A percentile compares a stretch with the other conserved stretches of the same genome.
Conservation (phyloP, 2,797 vertebrate genomes). For the Sebastes miniatus region DNA sequence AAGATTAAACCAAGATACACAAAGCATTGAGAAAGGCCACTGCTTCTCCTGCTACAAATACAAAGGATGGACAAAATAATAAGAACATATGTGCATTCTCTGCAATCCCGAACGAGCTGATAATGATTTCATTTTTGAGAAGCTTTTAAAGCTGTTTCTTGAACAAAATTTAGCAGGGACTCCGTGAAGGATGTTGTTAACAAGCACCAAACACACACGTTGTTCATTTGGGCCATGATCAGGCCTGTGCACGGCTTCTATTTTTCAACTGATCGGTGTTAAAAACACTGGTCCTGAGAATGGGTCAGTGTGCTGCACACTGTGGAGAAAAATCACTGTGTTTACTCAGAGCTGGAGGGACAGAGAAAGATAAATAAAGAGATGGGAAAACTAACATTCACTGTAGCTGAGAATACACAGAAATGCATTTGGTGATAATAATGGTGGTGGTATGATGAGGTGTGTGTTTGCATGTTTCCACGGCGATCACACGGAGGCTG, state of each 20-base stretch:
- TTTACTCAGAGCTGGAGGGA: not conserved
- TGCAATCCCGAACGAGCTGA: not conserved
- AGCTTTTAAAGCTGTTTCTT: not conserved
- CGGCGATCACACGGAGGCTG: no score
- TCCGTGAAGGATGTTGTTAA: not conserved
- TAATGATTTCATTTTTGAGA: not conserved
- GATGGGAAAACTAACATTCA: not conserved
- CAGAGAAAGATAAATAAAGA: not conserved
- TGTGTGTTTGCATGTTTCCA: no score
- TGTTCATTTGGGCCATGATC: not conserved
- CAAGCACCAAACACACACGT: conserved; percentile 1
- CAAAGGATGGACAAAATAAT: not conserved
- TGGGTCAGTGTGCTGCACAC: not conserved
- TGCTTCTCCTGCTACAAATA: not conserved
- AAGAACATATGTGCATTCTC: not conserved
- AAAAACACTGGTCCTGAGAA: not conserved
- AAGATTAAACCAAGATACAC: not conserved
- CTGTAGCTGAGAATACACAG: not conserved
- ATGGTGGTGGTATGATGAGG: not conserved
- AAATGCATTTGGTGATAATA: not conserved
- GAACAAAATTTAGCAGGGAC: not conserved
- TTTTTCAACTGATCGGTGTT: not conserved
- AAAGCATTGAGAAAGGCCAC: not conserved
- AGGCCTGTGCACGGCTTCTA: not conserved
- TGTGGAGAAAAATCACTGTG: not conserved